Conservation (phyloP, 2,888 invertebrate genomes). For the Patella pellucida region DNA sequence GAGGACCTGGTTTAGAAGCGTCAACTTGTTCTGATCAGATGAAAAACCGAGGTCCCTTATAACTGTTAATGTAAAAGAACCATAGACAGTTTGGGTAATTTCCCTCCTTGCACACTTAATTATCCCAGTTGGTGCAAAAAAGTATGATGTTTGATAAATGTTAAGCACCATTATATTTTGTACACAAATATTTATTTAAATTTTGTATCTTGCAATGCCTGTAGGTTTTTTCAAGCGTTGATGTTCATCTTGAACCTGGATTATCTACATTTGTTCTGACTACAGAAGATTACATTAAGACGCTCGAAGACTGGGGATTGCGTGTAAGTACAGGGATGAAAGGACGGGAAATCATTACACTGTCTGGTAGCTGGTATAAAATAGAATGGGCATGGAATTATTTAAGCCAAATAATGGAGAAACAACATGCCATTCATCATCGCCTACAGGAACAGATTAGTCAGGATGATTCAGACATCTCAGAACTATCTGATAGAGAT, state of each 20-base stretch:
- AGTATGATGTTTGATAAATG: too few species aligned
- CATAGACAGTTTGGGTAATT: too few species aligned
- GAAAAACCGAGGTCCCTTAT: too few species aligned
- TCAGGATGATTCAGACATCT: not conserved
- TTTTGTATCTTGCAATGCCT: not conserved
- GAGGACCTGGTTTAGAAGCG: too few species aligned
- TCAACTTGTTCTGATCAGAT: too few species aligned
- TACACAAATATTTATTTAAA: too few species aligned
- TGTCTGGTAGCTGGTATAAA: conserved; percentile 35
- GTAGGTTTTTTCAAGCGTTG: conserved; percentile 35
- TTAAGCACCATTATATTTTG: too few species aligned
- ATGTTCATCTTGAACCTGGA: conserved; percentile 32
- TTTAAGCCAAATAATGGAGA: conserved; percentile 36
- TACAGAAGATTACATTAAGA: conserved; percentile 27
- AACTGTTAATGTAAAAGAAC: too few species aligned
- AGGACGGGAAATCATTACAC: not conserved
- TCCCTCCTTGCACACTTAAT: too few species aligned
- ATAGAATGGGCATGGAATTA: conserved; percentile 46
- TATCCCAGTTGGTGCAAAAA: too few species aligned
- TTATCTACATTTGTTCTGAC: conserved; percentile 36
- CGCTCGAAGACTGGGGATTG: conserved; percentile 21
- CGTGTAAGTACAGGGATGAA: not conserved
- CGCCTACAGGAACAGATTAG: not conserved
- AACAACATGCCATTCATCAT: conserved; percentile 25
- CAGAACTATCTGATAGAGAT: not conserved